Conservation (phyloP, 2,888 invertebrate species). For the Elaeidobius kamerunicus region DNA sequence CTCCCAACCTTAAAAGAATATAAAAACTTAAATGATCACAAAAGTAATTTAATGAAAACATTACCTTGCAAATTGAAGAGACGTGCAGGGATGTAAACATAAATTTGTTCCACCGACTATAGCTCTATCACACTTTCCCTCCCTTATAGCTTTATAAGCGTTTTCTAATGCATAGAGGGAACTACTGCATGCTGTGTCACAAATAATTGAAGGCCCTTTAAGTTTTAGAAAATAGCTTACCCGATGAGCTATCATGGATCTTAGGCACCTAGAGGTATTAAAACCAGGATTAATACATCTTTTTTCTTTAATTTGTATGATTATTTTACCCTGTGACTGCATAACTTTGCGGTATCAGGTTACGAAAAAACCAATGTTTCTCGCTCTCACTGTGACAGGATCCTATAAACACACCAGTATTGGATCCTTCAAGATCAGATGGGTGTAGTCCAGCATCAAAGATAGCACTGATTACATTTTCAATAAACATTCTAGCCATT, state of each 20-base stretch:
- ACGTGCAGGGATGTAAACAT: constrained; percentile 81
- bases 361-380: constrained; percentile 71
- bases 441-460: constrained; percentile 67
- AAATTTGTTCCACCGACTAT: constrained; percentile 86
- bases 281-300: background rate
- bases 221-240: constrained; percentile 86
- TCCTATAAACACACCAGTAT: constrained; percentile 78
- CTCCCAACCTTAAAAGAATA: background rate
- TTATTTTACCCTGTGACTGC: constrained; percentile 23
- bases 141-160: constrained; percentile 72
- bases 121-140: constrained; percentile 82
- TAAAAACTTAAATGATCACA: background rate
- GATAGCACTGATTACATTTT: constrained; percentile 58
- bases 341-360: constrained; percentile 46
- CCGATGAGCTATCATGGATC: constrained; percentile 89
- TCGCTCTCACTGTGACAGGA: constrained; percentile 75
- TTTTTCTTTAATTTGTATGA: background rate
- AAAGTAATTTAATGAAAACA: background rate
- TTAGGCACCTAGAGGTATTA: constrained; percentile 50
- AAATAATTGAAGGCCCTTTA: constrained; percentile 81
- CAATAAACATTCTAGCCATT: constrained; percentile 57
- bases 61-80: constrained; percentile 80
- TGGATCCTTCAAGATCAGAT: constrained; percentile 63
- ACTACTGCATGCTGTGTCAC: constrained; percentile 95
- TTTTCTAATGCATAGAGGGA: constrained; percentile 84